These are phyloP conservation scores for Serripes groenlandicus DNA, from an alignment of 2,888 invertebrate genomes.

Conservation along the genomic window DNA sequence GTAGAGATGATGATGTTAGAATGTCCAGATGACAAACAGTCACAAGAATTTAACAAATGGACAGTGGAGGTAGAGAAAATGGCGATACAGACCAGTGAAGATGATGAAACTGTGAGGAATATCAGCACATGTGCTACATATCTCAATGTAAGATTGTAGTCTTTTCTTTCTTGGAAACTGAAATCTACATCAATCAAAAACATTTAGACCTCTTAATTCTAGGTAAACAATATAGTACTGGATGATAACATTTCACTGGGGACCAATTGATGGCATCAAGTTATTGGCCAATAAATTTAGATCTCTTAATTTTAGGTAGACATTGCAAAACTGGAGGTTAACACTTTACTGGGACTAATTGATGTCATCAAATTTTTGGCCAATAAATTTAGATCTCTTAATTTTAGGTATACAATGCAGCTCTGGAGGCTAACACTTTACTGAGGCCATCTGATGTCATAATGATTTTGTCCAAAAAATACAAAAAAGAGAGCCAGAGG, in stretches of 20 bases:
- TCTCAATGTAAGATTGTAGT: slow-evolving; percentile 52
- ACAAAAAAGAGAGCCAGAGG: slow-evolving; percentile 37
- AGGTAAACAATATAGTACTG: no score
- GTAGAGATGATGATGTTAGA: slow-evolving; percentile 43
- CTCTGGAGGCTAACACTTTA: slow-evolving; percentile 73
- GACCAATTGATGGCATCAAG: no score
- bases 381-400: no score
- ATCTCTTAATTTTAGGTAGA: slow-evolving; percentile 69
- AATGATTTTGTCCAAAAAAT: slow-evolving; percentile 64
- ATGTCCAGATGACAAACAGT: slow-evolving; percentile 44
- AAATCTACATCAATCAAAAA: no score
- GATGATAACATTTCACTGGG: no score
- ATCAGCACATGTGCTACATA: slow-evolving; percentile 49
- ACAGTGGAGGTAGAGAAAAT: slow-evolving; percentile 46
- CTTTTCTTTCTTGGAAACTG: no score
- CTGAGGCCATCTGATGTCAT: slow-evolving; percentile 68
- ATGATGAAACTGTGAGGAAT: slow-evolving; percentile 35
- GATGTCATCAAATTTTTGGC: slow-evolving; percentile 70
- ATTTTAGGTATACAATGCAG: slow-evolving; percentile 70
- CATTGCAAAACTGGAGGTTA: slow-evolving; percentile 73
- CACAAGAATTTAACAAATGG: slow-evolving; percentile 61
- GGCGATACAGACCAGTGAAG: slow-evolving; percentile 38
- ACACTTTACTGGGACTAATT: slow-evolving; percentile 65
- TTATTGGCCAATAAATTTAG: no score
- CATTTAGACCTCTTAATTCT: no score